Evolutionary conservation across 1,140 invertebrate genomes (phyloP).

Genomic region (Drosophila funebris): DNA sequence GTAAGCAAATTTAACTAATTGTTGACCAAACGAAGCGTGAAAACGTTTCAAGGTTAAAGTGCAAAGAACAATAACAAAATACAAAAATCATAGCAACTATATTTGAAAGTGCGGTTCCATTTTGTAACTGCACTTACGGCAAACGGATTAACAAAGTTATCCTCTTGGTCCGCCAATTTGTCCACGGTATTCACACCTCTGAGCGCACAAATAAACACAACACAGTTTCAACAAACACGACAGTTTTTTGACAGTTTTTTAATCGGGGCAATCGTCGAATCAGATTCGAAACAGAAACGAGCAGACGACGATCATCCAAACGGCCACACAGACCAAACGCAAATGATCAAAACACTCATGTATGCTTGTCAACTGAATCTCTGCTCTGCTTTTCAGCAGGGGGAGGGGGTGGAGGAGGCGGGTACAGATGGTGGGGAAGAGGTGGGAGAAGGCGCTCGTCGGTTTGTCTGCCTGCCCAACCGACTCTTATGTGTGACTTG

Average conservation of each 20-base stretch:
- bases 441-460: neutral
- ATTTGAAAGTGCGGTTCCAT: slow-evolving; percentile 12
- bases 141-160: slow-evolving; percentile 51
- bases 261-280: neutral
- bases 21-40: slow-evolving; percentile 66
- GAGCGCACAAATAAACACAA: neutral
- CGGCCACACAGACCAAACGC: slow-evolving; percentile 47
- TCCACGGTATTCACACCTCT: slow-evolving; percentile 8
- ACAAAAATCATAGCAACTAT: slow-evolving; percentile 21
- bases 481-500: neutral
- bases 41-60: slow-evolving; percentile 53
- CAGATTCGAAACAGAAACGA: slow-evolving; percentile 11
- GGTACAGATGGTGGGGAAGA: no score
- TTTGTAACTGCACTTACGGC: slow-evolving; percentile 60
- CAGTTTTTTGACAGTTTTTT: slow-evolving; percentile 9
- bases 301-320: slow-evolving; percentile 36
- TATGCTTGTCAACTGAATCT: slow-evolving; percentile 42
- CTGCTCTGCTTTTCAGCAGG: neutral
- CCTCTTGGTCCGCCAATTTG: slow-evolving; percentile 65
- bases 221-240: neutral
- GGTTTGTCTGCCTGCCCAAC: slow-evolving; percentile 1
- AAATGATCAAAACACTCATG: slow-evolving; percentile 42
- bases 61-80: slow-evolving; percentile 18
- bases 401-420: neutral
- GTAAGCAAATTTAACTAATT: slow-evolving; percentile 49